phyloP scores from a whole-genome alignment of 2,797 vertebrate genomes.

The Anguilla obscura region DNA sequence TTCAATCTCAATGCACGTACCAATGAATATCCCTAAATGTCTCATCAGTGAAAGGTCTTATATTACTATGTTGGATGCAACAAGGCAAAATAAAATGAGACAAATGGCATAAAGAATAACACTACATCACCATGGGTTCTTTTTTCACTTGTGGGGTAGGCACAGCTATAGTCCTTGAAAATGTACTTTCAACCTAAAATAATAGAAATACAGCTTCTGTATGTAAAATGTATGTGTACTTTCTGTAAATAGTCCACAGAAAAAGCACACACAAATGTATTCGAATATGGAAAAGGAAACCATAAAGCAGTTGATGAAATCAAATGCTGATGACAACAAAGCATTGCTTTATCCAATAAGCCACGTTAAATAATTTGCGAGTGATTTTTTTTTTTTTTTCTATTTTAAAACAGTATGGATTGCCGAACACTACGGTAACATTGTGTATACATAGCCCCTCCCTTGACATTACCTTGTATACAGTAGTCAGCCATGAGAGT shows the following conservation, averaged over 20 bases:
- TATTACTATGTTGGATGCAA: background rate
- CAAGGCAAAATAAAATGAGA: background rate
- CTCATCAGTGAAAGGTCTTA: background rate
- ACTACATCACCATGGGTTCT: background rate
- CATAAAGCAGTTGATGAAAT: background rate
- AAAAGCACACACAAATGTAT: background rate
- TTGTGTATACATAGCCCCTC: background rate
- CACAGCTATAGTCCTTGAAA: background rate
- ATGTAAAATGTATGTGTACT: background rate
- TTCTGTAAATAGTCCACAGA: no score
- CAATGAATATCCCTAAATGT: no score
- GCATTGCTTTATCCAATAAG: background rate
- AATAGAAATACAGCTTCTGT: background rate
- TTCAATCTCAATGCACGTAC: background rate
- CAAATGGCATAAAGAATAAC: background rate
- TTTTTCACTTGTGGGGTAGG: background rate
- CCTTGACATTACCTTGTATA: background rate
- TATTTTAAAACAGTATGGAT: background rate
- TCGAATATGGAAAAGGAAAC: background rate
- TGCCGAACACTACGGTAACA: background rate
- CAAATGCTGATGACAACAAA: background rate
- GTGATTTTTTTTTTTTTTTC: background rate
- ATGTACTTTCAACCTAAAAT: background rate
- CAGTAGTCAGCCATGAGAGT: conserved; percentile 17
- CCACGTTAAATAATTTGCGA: background rate